Evolutionary conservation across 1,140 invertebrate genomes (phyloP), one percentile per base, ranked within the genome.

Genomic region (Zaprionus ghesquierei): DNA sequence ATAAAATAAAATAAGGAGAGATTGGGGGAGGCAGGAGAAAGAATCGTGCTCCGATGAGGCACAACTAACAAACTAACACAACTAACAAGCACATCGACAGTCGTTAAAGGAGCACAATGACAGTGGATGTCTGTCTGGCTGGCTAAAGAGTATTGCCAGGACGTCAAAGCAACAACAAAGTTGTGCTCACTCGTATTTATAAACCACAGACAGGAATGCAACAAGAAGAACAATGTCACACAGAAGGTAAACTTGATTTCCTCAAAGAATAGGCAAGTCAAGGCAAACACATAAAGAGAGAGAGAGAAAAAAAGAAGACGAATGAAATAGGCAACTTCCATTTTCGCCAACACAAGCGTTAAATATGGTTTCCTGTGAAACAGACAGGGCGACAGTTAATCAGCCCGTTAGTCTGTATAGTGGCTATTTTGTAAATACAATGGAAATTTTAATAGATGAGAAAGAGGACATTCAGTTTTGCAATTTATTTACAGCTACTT

Each of bases 361-460:
- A 53, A 74, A 38, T 69, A 22, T 53, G 56, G 71, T 54, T 69
- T 69, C 50, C 66, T 56, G 23, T 15, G n/a, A 56, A 59, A 56
- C 46, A 64, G 60, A 51, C 59, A 61, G 35, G 49, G 31, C 51
- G 68, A 69, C 78, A 75, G 74, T 60, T 66, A 64, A 65, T 38
- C 72, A 72, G 64, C 27, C 75, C 44, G 73, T 80, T 85, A 64
- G 81, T 61, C 78, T 75, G 66, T 55, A 81, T 81, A 55, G 70
- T 73, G 68, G 78, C 58, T 86, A 87, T 79, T 82, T 79, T 87
- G 70, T 75, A 86, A 87, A 75, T 87, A 66, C 44, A 78, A 73
- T 60, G 35, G 35, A 15, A 15, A 38, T 38, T 38, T 15, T 1
- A 38, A 38, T n/a, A 15, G n/a, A 8, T 15, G 27, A 6, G n/a